Evolutionary conservation across 1,140 invertebrate genomes (phyloP).

Genomic region (Caligus rogercresseyi): DNA sequence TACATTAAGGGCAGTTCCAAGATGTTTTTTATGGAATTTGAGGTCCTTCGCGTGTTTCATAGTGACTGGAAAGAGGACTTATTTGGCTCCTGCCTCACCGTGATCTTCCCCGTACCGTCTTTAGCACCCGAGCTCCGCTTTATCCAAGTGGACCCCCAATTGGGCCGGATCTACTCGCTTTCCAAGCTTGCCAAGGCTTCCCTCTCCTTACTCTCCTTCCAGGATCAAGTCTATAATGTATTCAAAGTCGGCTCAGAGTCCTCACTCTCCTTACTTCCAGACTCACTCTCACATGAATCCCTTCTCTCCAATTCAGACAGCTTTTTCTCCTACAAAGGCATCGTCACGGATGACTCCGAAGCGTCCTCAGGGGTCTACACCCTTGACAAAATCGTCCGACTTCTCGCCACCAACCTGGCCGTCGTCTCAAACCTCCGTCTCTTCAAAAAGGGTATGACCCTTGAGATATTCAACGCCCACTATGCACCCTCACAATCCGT

Average conservation of each 20-base stretch:
- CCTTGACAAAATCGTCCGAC: neutral
- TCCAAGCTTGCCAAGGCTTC: neutral
- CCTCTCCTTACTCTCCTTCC: neutral
- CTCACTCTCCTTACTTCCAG: neutral
- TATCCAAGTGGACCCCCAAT: neutral
- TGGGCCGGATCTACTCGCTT: neutral
- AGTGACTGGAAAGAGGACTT: neutral
- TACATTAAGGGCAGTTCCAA: neutral
- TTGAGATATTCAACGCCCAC: neutral
- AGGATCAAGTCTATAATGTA: neutral
- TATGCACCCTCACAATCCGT: neutral
- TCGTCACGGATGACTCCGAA: neutral
- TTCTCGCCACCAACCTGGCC: neutral
- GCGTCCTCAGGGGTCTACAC: neutral
- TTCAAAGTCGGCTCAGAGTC: neutral
- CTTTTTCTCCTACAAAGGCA: neutral
- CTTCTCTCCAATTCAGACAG: neutral
- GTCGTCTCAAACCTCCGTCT: neutral
- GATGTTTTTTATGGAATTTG: neutral
- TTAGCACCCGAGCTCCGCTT: neutral
- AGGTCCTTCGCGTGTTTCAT: neutral
- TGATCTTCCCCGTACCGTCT: neutral
- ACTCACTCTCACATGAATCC: neutral
- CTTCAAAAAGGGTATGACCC: neutral
- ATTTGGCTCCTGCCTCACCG: neutral